phyloP scores from a whole-genome alignment of 2,888 invertebrate species.

The Aethes cnicana region DNA sequence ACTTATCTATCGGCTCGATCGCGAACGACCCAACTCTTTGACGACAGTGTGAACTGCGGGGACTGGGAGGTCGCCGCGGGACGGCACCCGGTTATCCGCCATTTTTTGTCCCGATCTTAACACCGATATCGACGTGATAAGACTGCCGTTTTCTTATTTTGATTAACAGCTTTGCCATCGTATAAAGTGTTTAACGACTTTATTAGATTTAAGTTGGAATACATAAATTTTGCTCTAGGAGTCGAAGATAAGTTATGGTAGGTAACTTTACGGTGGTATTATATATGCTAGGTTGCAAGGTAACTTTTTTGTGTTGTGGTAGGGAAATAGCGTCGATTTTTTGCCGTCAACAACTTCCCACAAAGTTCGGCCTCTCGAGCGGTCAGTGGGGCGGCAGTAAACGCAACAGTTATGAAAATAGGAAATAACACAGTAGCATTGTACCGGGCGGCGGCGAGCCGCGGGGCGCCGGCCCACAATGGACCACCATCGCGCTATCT shows the following conservation, averaged over 20 bases:
- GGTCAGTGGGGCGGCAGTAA: slow-evolving; percentile 72
- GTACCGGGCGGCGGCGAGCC: slow-evolving; percentile 56
- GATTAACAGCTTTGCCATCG: slow-evolving; percentile 50
- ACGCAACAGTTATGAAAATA: slow-evolving; percentile 72
- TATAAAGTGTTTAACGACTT: slow-evolving; percentile 53
- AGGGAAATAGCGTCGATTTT: slow-evolving; percentile 29
- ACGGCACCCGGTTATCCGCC: slow-evolving; percentile 51
- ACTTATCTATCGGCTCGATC: slow-evolving; percentile 74
- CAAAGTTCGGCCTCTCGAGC: slow-evolving; percentile 62
- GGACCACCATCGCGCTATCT: slow-evolving; percentile 79
- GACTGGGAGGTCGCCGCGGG: slow-evolving; percentile 65
- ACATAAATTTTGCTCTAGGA: slow-evolving; percentile 24
- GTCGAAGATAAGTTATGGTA: slow-evolving; percentile 42
- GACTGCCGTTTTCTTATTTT: slow-evolving; percentile 50
- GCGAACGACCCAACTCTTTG: slow-evolving; percentile 69
- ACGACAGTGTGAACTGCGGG: slow-evolving; percentile 68
- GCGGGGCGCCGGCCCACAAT: slow-evolving; percentile 70
- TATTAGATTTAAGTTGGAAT: slow-evolving; percentile 43
- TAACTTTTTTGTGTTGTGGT: not conserved
- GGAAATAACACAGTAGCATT: slow-evolving; percentile 69
- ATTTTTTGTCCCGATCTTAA: slow-evolving; percentile 68
- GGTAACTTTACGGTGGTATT: slow-evolving; percentile 43
- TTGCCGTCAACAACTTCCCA: slow-evolving; percentile 61
- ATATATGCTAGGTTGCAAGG: slow-evolving; percentile 31
- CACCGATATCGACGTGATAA: slow-evolving; percentile 59